Percentiles rank a stretch among this genome's conserved stretches.
These are phyloP conservation scores for Arrhamphus sclerolepis DNA, from an alignment of 2,797 vertebrate genomes.

Conservation along the genomic window DNA sequence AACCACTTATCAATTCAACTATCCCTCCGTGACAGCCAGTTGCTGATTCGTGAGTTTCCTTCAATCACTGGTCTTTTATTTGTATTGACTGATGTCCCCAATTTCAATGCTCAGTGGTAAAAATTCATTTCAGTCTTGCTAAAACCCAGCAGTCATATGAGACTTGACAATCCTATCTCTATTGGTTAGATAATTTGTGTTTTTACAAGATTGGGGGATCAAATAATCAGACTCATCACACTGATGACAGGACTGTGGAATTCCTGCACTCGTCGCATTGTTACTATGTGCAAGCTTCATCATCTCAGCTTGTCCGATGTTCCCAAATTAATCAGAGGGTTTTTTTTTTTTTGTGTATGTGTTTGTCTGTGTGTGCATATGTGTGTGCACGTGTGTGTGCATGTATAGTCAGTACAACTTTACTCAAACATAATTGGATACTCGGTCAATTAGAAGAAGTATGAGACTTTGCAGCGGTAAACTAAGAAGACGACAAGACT, in stretches of 20 bases:
- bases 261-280: conserved; percentile 42
- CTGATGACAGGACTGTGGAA: conserved; percentile 26
- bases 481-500: too few relatives aligned
- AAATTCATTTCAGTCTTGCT: conserved; percentile 35
- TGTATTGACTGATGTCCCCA: conserved; percentile 46
- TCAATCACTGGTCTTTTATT: conserved; percentile 26
- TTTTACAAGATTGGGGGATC: conserved; percentile 33
- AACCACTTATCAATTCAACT: conserved; percentile 23
- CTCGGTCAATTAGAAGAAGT: too few relatives aligned
- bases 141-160: conserved; percentile 17
- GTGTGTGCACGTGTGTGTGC: too few relatives aligned
- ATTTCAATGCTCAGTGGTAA: conserved; percentile 34
- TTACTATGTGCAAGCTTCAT: conserved; percentile 59
- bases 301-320: conserved; percentile 64
- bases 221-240: conserved; percentile 27
- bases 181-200: conserved; percentile 10
- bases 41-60: conserved; percentile 12
- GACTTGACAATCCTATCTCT: conserved; percentile 61
- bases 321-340: conserved; percentile 71
- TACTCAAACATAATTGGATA: too few relatives aligned
- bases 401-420: too few relatives aligned
- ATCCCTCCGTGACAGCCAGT: conserved; percentile 17
- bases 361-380: too few relatives aligned
- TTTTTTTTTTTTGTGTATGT: too few relatives aligned
- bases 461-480: too few relatives aligned